Conservation (phyloP, 1,140 invertebrate genomes). For the Steinernema feltiae region DNA sequence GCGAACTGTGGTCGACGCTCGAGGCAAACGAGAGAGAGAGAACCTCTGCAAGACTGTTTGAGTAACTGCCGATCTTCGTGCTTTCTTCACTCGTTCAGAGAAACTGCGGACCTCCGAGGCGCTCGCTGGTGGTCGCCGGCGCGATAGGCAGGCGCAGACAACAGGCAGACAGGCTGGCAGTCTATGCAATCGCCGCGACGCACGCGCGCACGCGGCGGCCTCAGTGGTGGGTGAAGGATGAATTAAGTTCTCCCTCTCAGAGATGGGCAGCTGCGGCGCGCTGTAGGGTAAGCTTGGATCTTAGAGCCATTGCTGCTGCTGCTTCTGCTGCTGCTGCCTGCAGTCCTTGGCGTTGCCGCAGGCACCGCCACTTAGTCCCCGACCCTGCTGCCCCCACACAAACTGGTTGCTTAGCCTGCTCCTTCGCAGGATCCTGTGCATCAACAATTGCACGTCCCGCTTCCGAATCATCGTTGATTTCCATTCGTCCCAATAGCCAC, state of each 20-base stretch:
- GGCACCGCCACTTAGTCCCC: background rate
- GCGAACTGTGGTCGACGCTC: background rate
- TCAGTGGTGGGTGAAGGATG: background rate
- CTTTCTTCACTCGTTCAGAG: background rate
- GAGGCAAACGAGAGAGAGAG: background rate
- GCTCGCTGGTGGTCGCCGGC: no score
- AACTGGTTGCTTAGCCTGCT: background rate
- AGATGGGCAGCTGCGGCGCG: no score
- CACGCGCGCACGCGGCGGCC: background rate
- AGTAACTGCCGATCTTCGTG: background rate
- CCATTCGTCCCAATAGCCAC: background rate
- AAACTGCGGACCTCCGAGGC: background rate
- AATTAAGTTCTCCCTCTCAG: slow-evolving; percentile 10
- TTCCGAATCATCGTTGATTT: background rate
- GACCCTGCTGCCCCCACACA: background rate
- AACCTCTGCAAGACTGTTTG: background rate
- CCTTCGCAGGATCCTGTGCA: background rate
- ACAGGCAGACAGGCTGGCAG: background rate
- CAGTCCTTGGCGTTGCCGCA: background rate
- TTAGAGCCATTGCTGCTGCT: no score
- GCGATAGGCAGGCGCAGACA: slow-evolving; percentile 3
- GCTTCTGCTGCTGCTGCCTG: background rate
- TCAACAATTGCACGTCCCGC: background rate
- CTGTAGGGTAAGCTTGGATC: no score
- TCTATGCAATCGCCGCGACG: background rate